A percentile compares a stretch with the other conserved stretches of the same genome.
Conservation (phyloP, 2,797 vertebrate species). For the Pseudochromis fuscus region DNA sequence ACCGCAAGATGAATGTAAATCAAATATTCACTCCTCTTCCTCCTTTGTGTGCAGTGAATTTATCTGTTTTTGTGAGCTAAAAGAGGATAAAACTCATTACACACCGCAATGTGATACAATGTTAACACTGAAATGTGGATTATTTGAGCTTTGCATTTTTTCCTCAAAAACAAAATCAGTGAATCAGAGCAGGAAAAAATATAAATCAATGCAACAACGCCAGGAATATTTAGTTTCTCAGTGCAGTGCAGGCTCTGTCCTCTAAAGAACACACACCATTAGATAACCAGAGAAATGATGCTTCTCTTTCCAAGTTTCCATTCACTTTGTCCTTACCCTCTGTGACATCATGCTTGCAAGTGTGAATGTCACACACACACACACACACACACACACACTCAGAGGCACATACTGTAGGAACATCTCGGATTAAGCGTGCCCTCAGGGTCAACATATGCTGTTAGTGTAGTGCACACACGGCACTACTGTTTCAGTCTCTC, state of each 20-base stretch:
- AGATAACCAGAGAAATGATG: slow-evolving; percentile 16
- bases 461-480: slow-evolving; percentile 34
- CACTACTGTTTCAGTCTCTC: slow-evolving; percentile 37
- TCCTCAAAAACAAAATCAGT: not conserved
- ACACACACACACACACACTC: slow-evolving; percentile 22
- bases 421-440: slow-evolving; percentile 73
- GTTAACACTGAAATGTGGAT: not conserved
- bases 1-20: slow-evolving; percentile 37
- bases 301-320: slow-evolving; percentile 23
- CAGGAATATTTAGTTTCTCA: slow-evolving; percentile 38
- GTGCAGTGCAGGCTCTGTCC: slow-evolving; percentile 9
- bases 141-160: not conserved
- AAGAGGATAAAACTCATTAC: not conserved
- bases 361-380: slow-evolving; percentile 24
- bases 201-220: not conserved
- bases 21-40: slow-evolving; percentile 12
- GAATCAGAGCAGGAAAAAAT: not conserved
- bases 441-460: slow-evolving; percentile 69
- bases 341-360: slow-evolving; percentile 50
- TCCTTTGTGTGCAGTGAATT: not conserved
- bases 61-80: not conserved
- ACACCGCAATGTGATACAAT: not conserved
- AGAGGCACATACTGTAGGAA: slow-evolving; percentile 46
- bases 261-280: slow-evolving; percentile 20
- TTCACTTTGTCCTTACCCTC: slow-evolving; percentile 32